Evolutionary conservation across 2,888 invertebrate genomes (phyloP).

Genomic region (Drosophila fulvimacula): DNA sequence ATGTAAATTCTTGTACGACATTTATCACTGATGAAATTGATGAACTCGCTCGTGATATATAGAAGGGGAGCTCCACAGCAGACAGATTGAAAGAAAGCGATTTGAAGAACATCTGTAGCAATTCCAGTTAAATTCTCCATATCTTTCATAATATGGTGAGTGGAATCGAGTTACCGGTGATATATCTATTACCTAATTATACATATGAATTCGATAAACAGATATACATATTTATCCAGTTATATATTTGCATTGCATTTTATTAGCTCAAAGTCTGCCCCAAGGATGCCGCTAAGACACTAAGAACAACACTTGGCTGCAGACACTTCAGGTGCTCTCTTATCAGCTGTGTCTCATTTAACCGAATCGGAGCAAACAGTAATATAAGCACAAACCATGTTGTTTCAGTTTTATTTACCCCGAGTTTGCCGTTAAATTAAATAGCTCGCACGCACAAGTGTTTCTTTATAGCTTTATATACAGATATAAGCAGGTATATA

Average conservation of each 20-base stretch:
- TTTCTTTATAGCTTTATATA: conserved; percentile 68
- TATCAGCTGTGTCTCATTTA: conserved; percentile 27
- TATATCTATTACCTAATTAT: no score
- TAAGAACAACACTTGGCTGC: background rate
- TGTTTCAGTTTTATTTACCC: conserved; percentile 74
- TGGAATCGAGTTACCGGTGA: background rate
- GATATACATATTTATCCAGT: no score
- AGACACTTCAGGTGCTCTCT: background rate
- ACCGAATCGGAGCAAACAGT: conserved; percentile 27
- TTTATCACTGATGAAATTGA: conserved; percentile 74
- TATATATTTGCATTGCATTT: no score
- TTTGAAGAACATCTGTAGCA: conserved; percentile 17
- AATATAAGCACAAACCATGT: conserved; percentile 44
- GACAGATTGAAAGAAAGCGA: background rate
- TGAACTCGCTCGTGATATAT: conserved; percentile 62
- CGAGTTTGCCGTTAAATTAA: conserved; percentile 70
- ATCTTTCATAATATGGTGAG: background rate
- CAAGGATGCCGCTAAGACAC: conserved; percentile 2
- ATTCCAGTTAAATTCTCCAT: conserved; percentile 9
- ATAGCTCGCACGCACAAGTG: conserved; percentile 72
- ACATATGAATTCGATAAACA: no score
- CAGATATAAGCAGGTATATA: conserved; percentile 34
- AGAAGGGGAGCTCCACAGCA: conserved; percentile 6
- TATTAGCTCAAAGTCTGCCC: no score
- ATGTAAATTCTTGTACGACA: conserved; percentile 76